A percentile compares a stretch with the other conserved stretches of the same genome.
Evolutionary conservation across 2,113 vertebrate species (phyloP).

Genomic region (Cynopterus brachyotis): DNA sequence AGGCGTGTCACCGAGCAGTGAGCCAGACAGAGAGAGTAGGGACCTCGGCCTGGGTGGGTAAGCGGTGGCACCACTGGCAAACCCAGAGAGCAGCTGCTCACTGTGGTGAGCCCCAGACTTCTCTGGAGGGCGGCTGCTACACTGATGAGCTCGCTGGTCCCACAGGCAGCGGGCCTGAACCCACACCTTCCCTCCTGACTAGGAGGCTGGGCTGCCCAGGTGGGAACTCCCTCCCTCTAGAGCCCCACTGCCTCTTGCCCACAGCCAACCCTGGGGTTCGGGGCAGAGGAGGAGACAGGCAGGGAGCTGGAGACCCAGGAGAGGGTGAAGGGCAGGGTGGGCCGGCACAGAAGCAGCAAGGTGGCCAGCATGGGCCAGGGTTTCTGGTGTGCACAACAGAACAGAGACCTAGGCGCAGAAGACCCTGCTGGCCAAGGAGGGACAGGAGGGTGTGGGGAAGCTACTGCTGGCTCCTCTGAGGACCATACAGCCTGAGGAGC

Average conservation of each 20-base stretch:
- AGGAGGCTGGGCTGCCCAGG: neutral
- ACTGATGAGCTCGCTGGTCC: neutral
- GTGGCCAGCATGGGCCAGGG: neutral
- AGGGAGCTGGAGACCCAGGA: neutral
- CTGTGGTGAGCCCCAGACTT: neutral
- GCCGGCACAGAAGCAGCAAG: neutral
- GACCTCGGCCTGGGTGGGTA: neutral
- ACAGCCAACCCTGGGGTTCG: neutral
- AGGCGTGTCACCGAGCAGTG: too few relatives aligned
- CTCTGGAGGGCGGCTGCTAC: neutral
- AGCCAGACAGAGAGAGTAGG: neutral
- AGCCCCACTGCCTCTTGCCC: neutral
- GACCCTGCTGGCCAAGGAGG: neutral
- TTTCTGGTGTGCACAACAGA: neutral
- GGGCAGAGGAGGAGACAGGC: neutral
- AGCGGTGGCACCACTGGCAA: neutral
- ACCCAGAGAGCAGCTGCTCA: neutral
- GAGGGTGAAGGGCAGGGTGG: neutral
- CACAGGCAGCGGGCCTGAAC: neutral
- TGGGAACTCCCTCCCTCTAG: neutral
- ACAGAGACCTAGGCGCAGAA: neutral
- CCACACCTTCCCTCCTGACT: neutral
- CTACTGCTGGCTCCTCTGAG: neutral
- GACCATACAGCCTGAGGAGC: neutral
- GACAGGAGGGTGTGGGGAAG: accelerated